Evolutionary conservation across 2,797 vertebrate genomes (phyloP), one percentile per base, ranked within the genome.

Genomic region (Emydoidea blandingii): DNA sequence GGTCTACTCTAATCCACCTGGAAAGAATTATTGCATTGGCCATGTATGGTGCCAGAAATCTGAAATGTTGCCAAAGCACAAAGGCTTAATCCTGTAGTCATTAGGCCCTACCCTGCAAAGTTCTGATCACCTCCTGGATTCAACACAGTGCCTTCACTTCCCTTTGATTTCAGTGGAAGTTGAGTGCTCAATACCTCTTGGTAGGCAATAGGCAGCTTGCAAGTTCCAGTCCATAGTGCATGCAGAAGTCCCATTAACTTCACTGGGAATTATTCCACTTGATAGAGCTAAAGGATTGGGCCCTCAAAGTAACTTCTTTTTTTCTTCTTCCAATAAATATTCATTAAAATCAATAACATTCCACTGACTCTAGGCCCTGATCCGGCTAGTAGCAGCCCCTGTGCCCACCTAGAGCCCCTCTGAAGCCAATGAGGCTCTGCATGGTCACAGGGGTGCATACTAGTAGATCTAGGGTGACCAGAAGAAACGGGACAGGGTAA

Each of bases 111-210:
- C 86, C 37, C 12, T 94, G 79, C 50, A 93, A 90, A 47, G 74
- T 87, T 53, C 65, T 95, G 82, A 93, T 95, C 92, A 91, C 68
- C 41, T 88, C 89, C 76, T 92, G 62, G 88, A 78, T 94, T 95
- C 88, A 91, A 27, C 53, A 53, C n/a, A 44, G 10, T 62, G 21
- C 79, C 44, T 53, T 88, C 44, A 50, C 31, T 21, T 87, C 25
- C 29, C 54, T n/a, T 56, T 56, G 57, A 49, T 44, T 86, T 53
- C 74, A 86, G 16, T 50, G 79, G 34, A 52, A 41, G 27, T 34
- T 89, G 53, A 87, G 74, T 86, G 16, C 57, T 5, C 80, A 91
- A 72, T 85, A 92, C n/a, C 25, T 76, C 44, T 81, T 87, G 59
- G 79, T 83, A 62, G 49, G 49, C 78, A 86, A 1, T 7, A 93